Evolutionary conservation across 2,888 invertebrate species (phyloP), one percentile per base, ranked within the genome.

Genomic region (Caenorhabditis wallacei): DNA sequence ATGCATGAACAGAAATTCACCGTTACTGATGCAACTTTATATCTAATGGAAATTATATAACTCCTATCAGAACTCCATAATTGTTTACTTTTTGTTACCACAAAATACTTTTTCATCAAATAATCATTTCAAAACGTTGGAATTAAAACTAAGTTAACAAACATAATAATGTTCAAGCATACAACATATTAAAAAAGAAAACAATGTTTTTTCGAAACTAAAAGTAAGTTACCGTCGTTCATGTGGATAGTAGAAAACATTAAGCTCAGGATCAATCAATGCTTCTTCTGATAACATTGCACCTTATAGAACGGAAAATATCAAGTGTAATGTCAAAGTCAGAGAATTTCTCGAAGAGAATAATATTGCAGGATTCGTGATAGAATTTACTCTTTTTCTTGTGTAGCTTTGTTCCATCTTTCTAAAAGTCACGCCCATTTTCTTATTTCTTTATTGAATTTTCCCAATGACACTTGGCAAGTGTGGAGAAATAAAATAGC

Each of bases 171-270:
- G n/a, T n/a, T n/a, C n/a, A n/a, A n/a, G n/a, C n/a, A n/a, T n/a
- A n/a, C n/a, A n/a, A n/a, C n/a, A n/a, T n/a, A n/a, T n/a, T n/a
- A n/a, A n/a, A n/a, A n/a, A n/a, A n/a, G n/a, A n/a, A n/a, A n/a
- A n/a, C n/a, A n/a, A n/a, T n/a, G n/a, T n/a, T n/a, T n/a, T n/a
- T n/a, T n/a, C n/a, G n/a, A n/a, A n/a, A n/a, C n/a, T n/a, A n/a
- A n/a, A n/a, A n/a, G n/a, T n/a, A n/a, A n/a, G n/a, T 22, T 68
- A 76, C 68, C 68, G 75, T 59, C 75, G 68, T 66, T 76, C 68
- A 53, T 68, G 75, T 48, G 75, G 75, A 75, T 75, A 74, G 43
- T 63, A 75, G 48, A 75, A 75, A 20, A 57, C 64, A 48, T 66
- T 64, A 5, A 64, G 40, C 40, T 74, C 64, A 4, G 74, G 63